phyloP scores from a whole-genome alignment of 2,888 invertebrate genomes.

The Unio pictorum region DNA sequence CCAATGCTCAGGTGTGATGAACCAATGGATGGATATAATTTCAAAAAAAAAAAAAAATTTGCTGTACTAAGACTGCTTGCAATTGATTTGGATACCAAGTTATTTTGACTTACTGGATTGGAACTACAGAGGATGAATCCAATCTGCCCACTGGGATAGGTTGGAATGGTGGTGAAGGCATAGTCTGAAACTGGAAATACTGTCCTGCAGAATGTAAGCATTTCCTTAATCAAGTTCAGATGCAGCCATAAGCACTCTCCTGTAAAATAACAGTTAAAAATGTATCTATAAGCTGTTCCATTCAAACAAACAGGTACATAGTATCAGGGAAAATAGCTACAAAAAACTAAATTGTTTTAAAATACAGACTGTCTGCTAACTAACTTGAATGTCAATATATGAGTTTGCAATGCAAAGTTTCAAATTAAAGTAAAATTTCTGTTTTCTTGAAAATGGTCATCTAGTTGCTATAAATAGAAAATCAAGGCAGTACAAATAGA shows the following conservation, averaged over 20 bases:
- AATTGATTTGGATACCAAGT: background rate
- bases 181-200: conserved; percentile 87
- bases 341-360: background rate
- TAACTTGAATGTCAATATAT: too few relatives aligned
- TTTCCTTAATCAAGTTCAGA: conserved; percentile 82
- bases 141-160: conserved; percentile 97
- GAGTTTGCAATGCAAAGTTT: too few relatives aligned
- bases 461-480: too few relatives aligned
- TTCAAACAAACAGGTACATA: background rate
- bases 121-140: conserved; percentile 92
- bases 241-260: conserved; percentile 84
- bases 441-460: too few relatives aligned
- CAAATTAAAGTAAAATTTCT: too few relatives aligned
- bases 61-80: background rate
- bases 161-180: conserved; percentile 89
- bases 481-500: too few relatives aligned
- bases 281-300: background rate
- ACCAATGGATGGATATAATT: too few relatives aligned
- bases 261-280: conserved; percentile 38
- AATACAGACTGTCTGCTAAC: conserved; percentile 28
- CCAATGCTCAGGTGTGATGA: too few relatives aligned
- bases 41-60: too few relatives aligned
- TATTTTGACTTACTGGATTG: conserved; percentile 75
- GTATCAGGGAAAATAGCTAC: background rate
- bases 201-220: conserved; percentile 82